phyloP scores from a whole-genome alignment of 2,888 invertebrate genomes.

The Dyspetes luteomarginatus region DNA sequence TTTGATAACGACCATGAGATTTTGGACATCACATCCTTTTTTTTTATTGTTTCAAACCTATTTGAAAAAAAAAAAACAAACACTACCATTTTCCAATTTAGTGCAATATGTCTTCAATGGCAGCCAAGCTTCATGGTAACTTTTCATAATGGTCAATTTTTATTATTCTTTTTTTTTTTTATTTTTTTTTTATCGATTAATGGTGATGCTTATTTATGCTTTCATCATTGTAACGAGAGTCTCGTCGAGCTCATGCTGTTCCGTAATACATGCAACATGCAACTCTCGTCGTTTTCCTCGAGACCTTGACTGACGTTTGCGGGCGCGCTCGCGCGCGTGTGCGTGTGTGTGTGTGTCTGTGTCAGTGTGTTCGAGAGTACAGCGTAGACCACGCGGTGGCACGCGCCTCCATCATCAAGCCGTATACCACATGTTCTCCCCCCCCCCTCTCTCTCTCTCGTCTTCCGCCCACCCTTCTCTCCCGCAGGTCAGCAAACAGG shows the following conservation, averaged over 20 bases:
- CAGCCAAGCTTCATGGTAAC: too few species aligned
- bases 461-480: neutral
- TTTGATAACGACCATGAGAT: too few species aligned
- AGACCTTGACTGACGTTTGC: neutral
- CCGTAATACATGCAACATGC: neutral
- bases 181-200: too few species aligned
- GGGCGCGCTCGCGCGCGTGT: neutral
- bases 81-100: too few species aligned
- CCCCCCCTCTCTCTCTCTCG: neutral
- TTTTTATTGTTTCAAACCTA: too few species aligned
- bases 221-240: neutral
- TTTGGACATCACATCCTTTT: too few species aligned
- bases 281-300: neutral
- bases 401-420: slow-evolving; percentile 7
- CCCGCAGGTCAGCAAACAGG: slow-evolving; percentile 77
- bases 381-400: slow-evolving; percentile 11
- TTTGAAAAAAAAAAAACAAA: too few species aligned
- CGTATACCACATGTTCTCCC: neutral
- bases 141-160: too few species aligned
- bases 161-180: too few species aligned
- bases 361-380: neutral
- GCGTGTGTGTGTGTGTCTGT: neutral
- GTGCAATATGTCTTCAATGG: too few species aligned
- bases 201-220: neutral
- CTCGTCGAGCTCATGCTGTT: neutral